Percentiles rank a stretch among this genome's conserved stretches.
Conservation (phyloP, 2,888 invertebrate species). For the Ferdinandea cuprea region DNA sequence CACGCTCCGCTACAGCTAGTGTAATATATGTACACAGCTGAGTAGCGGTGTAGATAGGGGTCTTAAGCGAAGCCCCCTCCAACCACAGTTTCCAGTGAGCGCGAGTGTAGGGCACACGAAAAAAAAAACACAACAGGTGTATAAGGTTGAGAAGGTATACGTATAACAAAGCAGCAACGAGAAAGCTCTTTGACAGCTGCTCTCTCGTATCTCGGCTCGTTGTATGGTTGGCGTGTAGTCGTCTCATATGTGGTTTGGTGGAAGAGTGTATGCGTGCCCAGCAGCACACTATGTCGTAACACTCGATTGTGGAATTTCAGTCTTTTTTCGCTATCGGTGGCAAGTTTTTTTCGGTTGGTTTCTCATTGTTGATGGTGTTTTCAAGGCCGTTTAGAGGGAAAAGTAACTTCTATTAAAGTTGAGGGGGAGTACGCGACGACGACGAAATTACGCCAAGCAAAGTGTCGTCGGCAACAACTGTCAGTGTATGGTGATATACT, state of each 20-base stretch:
- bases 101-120: conserved; percentile 34
- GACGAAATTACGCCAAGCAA: conserved; percentile 12
- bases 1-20: conserved; percentile 46
- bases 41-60: conserved; percentile 21
- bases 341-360: conserved; percentile 23
- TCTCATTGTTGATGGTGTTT: conserved; percentile 29
- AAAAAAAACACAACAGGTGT: conserved; percentile 55
- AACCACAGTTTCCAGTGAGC: not conserved
- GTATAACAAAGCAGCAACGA: conserved; percentile 14
- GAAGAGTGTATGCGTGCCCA: conserved; percentile 32
- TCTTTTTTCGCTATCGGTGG: conserved; percentile 34
- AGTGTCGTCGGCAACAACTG: not conserved
- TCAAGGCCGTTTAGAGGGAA: conserved; percentile 61
- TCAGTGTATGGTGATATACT: conserved; percentile 12
- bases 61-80: conserved; percentile 24
- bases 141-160: conserved; percentile 23
- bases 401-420: conserved; percentile 32
- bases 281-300: conserved; percentile 50
- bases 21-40: conserved; percentile 4
- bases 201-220: not conserved
- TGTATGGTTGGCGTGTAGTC: not conserved
- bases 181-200: conserved; percentile 48
- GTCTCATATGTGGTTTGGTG: not conserved
- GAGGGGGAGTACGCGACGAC: conserved; percentile 29
- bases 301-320: conserved; percentile 34